Conservation (phyloP, 2,113 vertebrate species). For the Serilophus lunatus region DNA sequence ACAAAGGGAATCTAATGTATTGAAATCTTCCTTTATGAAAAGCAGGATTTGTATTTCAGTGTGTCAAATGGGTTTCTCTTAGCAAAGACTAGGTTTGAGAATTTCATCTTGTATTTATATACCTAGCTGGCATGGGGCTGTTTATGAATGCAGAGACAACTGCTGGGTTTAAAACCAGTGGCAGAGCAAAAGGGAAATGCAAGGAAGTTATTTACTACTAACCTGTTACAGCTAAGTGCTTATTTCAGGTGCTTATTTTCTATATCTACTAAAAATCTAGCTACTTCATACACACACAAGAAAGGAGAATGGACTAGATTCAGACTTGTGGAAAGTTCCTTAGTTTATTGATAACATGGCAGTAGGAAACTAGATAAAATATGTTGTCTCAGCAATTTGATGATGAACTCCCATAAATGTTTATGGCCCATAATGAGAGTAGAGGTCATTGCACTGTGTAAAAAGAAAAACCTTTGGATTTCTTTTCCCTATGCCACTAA, state of each 20-base stretch:
- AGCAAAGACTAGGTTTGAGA: not conserved
- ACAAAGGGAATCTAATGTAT: not conserved
- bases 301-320: not conserved
- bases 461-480: conserved; percentile 18
- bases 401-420: conserved; percentile 27
- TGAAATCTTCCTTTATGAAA: not conserved
- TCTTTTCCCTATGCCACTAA: not conserved
- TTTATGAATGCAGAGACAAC: not conserved
- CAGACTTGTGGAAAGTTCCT: not conserved
- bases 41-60: not conserved
- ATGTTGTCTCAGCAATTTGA: conserved; percentile 31
- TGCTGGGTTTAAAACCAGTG: not conserved
- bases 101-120: not conserved
- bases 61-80: not conserved
- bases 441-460: not conserved
- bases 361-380: conserved; percentile 20
- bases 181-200: not conserved
- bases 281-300: not conserved
- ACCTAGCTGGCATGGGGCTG: not conserved
- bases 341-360: not conserved
- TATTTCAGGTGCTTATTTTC: not conserved
- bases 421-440: conserved; percentile 31
- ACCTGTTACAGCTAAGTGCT: not conserved
- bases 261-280: not conserved
- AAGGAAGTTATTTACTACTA: not conserved